Evolutionary conservation across 2,113 vertebrate species (phyloP), one percentile per base, ranked within the genome.

Genomic region (pig (Sus scrofa)): DNA sequence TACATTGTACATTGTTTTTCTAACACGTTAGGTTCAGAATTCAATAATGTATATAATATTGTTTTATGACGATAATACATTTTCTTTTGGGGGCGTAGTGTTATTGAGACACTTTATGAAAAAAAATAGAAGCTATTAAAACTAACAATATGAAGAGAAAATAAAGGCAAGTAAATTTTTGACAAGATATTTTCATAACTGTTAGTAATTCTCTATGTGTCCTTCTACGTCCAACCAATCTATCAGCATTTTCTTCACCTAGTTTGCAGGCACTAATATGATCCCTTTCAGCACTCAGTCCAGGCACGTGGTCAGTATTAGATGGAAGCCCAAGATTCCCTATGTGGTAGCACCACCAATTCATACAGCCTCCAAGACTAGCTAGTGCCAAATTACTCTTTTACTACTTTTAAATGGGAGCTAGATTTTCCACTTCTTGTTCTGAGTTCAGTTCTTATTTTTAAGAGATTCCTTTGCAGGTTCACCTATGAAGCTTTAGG

Each of bases 81-180:
- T 93, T 97, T 92, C 73, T 74, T 95, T 92, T 88, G 44, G 65
- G 65, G 89, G 68, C 70, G 90, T 9, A 84, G 58, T 87, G 34
- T 92, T 95, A 84, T 75, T 95, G 54, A 97, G 89, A 86, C 26
- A 56, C 18, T 58, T n/a, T n/a, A 0, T 74, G 65, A 68, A 86
- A 91, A 89, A 86, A 85, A 83, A 37, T 86, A 79, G 92, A 97
- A 94, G 52, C 77, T 95, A 79, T 95, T 96, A 96, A 93, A 94
- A 63, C 22, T 65, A 89, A 93, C 60, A 96, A 26, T 50, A 70
- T 52, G 13, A 73, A 56, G 13, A 50, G 91, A 67, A 93, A 96
- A 73, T 34, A 94, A 83, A 95, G n/a, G 93, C 78, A 32, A 85
- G 13, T 11, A 89, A 62, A 82, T 85, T 77, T 70, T 54, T 79